Base-by-base conservation (phyloP, 1,140 invertebrate genomes). In the Matsumurasca onukii region DNA sequence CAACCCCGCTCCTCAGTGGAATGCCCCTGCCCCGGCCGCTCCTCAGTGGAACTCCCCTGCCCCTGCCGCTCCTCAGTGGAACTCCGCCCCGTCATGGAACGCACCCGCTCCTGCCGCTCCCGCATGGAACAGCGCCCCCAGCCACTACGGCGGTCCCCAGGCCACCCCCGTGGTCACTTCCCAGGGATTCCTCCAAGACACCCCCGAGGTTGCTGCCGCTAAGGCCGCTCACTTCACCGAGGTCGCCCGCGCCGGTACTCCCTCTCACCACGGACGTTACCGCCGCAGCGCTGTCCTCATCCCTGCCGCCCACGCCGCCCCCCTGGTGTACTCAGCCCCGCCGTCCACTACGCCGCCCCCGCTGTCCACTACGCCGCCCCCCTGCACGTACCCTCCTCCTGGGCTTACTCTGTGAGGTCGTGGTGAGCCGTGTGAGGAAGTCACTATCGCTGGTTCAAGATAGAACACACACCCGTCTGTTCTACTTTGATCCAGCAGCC, bases 71-170 rank as follows among this genome's bases (percentile, higher is more conserved):
- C n/a, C n/a, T n/a, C n/a, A n/a, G n/a, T n/a, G n/a, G n/a, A n/a
- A n/a, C 51, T 71, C 74, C 34, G 68, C 73, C 66, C 25, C 61
- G n/a, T n/a, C n/a, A n/a, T n/a, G n/a, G n/a, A n/a, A n/a, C n/a
- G n/a, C n/a, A n/a, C n/a, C n/a, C n/a, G n/a, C n/a, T n/a, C n/a
- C n/a, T n/a, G n/a, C n/a, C n/a, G n/a, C n/a, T n/a, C n/a, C n/a
- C n/a, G n/a, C n/a, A n/a, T n/a, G n/a, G n/a, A n/a, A n/a, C 55
- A 17, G 22, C 55, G 74, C 71, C 61, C 71, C 74, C 9, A 85
- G 86, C 69, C 85, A 83, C 79, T n/a, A n/a, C n/a, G n/a, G n/a
- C n/a, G n/a, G 78, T 52, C 82, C 66, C 62, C 66, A 51, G 2
- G 29, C 66, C 29, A 20, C 30, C 31, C 59, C 64, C 22, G 55